Evolutionary conservation across 2,113 vertebrate genomes (phyloP), one percentile per base, ranked within the genome.

Genomic region (Anarrhichthys ocellatus): DNA sequence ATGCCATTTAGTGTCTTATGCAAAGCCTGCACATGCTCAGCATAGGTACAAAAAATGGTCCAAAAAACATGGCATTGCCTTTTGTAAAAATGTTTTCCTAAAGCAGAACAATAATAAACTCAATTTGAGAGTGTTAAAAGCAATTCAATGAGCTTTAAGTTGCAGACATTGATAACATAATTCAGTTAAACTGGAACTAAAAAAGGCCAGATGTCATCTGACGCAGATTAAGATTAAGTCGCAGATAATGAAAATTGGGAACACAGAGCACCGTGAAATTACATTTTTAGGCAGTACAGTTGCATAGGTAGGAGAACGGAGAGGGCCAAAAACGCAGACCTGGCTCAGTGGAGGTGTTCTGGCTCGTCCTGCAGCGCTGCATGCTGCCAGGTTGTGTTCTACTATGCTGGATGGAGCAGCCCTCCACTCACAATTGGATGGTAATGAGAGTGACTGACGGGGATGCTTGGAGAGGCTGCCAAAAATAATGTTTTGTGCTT

Each of bases 391-490:
- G 27, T 86, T 90, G 81, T 83, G 88, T 87, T 91, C 87, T 70
- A 78, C 77, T 73, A 81, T 61, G 82, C 73, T 18, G 85, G 80
- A 86, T 69, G 68, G 85, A 91, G 88, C 75, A 84, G 83, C 84
- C 88, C 78, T 84, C 82, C 82, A 88, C 86, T 84, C 87, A 75
- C 82, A 87, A 90, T 91, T 88, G 85, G 88, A 87, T 76, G 83
- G 82, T 94, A 94, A 92, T 91, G 90, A 93, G 91, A 92, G 83
- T 89, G 88, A 93, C 90, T 90, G 88, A 92, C 44, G 74, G 85
- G 80, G 82, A 67, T 27, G 84, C 88, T 87, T 3, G 73, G 70
- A 81, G 78, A 89, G 67, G 67, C 72, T 73, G 86, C 88, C 81
- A 87, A 75, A 90, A 87, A 84, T 78, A 83, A 86, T 76, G 78